Base-by-base conservation (phyloP, 2,888 invertebrate genomes). In the Xestia ashworthii region DNA sequence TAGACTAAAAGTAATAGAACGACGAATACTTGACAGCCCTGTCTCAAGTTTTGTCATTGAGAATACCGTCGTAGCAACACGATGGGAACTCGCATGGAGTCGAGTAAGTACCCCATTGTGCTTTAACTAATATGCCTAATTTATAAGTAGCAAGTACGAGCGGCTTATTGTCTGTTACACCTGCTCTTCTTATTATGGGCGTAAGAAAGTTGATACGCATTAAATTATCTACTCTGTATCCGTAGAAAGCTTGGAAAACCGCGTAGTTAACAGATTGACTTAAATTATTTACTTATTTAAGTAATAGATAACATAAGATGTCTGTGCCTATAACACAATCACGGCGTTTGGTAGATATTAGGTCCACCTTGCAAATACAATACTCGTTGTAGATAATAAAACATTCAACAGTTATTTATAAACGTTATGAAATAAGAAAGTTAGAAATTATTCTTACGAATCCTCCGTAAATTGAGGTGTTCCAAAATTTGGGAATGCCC, bases 61-160 rank as follows among this genome's bases (percentile, higher is more conserved):
- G 55, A 80, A 50, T 86, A 90, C 90, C 90, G 92, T 89, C 85
- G 75, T 84, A 76, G 41, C 75, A 71, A 84, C 81, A 84, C 81
- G 84, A 84, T 90, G 90, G 87, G 90, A 89, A 89, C 82, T 76
- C 84, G 76, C 74, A 85, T 83, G 85, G 87, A 81, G 80, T 44
- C 50, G 22, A 66, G 25, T 83, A 75, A 73, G 64, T 80, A 73
- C 72, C 70, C 87, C 87, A 91, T 92, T 92, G 92, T 91, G 83
- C 78, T 74, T 32, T 32, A 44, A 80, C 77, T 81, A 83, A 85
- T 83, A 87, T 78, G 89, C 80, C 83, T 85, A 89, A 89, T 89
- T 88, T 82, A 85, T 80, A 82, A 84, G 83, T 84, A 84, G 80
- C 77, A 25, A 68, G 78, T 82, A 72, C 72, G 41, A 80, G 73